A percentile compares a stretch with the other conserved stretches of the same genome.
Evolutionary conservation across 2,113 vertebrate genomes (phyloP).

Genomic region (Dicentrarchus labrax): DNA sequence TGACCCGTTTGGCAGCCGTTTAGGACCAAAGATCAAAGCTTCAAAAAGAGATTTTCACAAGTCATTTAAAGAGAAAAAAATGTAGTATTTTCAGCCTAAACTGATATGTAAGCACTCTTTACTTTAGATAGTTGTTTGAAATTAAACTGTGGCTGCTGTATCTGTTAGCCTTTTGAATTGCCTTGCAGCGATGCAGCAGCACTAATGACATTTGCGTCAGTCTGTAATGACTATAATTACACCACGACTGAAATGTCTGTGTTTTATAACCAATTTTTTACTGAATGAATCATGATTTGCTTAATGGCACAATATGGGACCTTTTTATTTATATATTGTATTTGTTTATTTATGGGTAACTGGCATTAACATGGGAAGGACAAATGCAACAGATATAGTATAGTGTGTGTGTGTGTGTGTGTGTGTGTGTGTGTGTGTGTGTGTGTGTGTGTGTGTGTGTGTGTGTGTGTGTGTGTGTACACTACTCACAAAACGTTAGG

Average conservation of each 20-base stretch:
- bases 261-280: neutral
- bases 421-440: no score
- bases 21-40: neutral
- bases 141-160: neutral
- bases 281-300: neutral
- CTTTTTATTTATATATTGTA: neutral
- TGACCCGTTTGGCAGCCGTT: neutral
- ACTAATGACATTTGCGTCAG: neutral
- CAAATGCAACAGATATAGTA: neutral
- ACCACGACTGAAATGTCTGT: neutral
- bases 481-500: no score
- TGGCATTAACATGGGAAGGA: neutral
- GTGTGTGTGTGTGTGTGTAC: no score
- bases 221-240: neutral
- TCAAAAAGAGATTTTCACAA: neutral
- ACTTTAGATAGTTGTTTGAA: neutral
- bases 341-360: neutral
- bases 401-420: no score
- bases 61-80: neutral
- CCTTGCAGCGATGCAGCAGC: conserved; percentile 1
- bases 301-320: no score
- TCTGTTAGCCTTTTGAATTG: neutral
- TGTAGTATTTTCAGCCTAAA: neutral
- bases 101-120: neutral
- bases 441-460: no score